Evolutionary conservation across 2,797 vertebrate genomes (phyloP).

Genomic region (Argya squamiceps): DNA sequence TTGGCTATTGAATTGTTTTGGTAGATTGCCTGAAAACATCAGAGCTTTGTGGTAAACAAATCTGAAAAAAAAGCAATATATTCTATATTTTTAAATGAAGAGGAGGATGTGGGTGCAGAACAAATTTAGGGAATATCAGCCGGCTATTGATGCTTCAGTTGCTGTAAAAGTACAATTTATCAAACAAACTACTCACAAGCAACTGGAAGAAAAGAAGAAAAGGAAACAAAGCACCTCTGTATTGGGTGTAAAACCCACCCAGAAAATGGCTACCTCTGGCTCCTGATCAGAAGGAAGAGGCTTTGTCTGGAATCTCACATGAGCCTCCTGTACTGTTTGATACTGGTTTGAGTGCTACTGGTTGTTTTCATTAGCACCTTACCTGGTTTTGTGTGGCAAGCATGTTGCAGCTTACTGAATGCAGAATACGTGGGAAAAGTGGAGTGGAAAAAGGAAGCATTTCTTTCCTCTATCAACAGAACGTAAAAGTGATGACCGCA

Average conservation of each 20-base stretch:
- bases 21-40: not conserved
- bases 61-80: not conserved
- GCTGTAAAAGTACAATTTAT: not conserved
- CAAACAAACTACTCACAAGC: not conserved
- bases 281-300: not conserved
- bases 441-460: not conserved
- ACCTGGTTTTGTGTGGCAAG: not conserved
- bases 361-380: not conserved
- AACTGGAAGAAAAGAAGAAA: not conserved
- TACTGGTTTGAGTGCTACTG: not conserved
- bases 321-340: not conserved
- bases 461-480: not conserved
- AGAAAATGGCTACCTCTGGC: not conserved
- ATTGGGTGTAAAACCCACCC: not conserved
- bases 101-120: not conserved
- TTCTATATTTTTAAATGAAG: not conserved
- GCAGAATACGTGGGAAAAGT: not conserved
- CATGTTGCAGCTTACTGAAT: not conserved
- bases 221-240: not conserved
- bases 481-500: not conserved
- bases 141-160: not conserved
- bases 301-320: not conserved
- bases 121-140: not conserved
- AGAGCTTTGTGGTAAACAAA: not conserved
- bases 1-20: not conserved